Base-by-base conservation (phyloP, 2,113 vertebrate species). In the Litocranius walleri region DNA sequence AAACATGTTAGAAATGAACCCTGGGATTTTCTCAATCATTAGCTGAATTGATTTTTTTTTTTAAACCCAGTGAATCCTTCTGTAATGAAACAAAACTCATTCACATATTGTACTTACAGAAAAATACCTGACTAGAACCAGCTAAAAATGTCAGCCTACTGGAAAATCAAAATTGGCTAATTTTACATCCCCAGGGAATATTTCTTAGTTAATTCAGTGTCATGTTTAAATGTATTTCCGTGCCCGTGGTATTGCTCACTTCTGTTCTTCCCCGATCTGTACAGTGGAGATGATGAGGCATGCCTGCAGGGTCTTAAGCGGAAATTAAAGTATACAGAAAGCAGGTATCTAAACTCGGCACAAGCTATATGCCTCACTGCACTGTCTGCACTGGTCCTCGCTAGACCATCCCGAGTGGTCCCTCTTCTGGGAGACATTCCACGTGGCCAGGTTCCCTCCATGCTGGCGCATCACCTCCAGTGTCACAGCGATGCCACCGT, bases 381-480 rank as follows among this genome's bases (percentile, higher is more conserved):
- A 45, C 1, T 4, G 10, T 61, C 48, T 7, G 10, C 2, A 5
- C 21, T 0, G 7, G 80, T 48, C 29, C 19, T 13, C 6, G 1
- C 19, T 10, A 36, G 36, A 27, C 7, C 12, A 15, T 33, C 5
- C 19, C 0, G 23, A 30, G 5, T 29, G 3, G 19, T 29, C n/a
- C 74, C 62, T 56, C 25, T 43, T 2, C 12, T 12, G 14, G 56
- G 67, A 50, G 3, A 21, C 4, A 12, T 8, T 11, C 30, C 50
- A 5, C 0, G 0, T 2, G 43, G 48, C n/a, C 36, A 19, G 29
- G 1, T 19, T 29, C 36, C 11, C 36, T 33, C 40, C 13, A 7
- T 1, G 15, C 29, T 23, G 15, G n/a, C 50, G 1, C 7, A 3
- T 74, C 3, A 6, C 12, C 50, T 33, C n/a, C 36, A 12, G 4